Base-by-base conservation (phyloP, 2,797 vertebrate species). In the Merluccius polli region DNA sequence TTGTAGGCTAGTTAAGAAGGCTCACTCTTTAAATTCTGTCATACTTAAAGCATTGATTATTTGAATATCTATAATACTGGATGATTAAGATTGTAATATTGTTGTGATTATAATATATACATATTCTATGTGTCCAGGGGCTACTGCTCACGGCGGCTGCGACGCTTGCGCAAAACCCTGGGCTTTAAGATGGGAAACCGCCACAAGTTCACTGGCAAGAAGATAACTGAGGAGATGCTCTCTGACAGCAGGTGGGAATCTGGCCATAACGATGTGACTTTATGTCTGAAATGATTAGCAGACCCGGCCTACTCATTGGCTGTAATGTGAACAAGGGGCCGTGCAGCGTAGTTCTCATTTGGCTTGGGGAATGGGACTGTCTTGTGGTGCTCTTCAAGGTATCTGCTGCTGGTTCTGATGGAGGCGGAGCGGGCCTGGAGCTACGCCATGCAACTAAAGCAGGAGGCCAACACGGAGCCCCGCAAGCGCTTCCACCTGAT, bases 371-470 rank as follows among this genome's bases (percentile, higher is more conserved):
- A 15, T 69, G 29, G 31, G 67, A 30, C 30, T 3, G 12, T 31
- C 12, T 31, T 65, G 59, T 67, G 13, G 6, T 4, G 24, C 65
- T 44, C 31, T 36, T 65, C 9, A 30, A 99, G 98, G 81, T 98
- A 98, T 52, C 91, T 99, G 76, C 89, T 99, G 81, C 84, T 99
- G 86, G 95, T 98, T 78, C 91, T 99, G 86, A 99, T 99, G 96
- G 97, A 99, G 81, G 97, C 98, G 0, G 98, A 99, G 85, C 92
- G 98, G 59, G 98, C 98, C 13, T 99, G 98, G 98, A 98, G 98
- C 85, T 99, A 99, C 0, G 95, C 98, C 87, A 99, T 99, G 98
- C 98, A 99, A 92, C 94, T 99, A 85, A 99, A 99, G 79, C 97
- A 97, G 88, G 98, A 99, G 82, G 98, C 97, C 11, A 99, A 99